Evolutionary conservation across 2,888 invertebrate species (phyloP).

Genomic region (Morpho deidamia): DNA sequence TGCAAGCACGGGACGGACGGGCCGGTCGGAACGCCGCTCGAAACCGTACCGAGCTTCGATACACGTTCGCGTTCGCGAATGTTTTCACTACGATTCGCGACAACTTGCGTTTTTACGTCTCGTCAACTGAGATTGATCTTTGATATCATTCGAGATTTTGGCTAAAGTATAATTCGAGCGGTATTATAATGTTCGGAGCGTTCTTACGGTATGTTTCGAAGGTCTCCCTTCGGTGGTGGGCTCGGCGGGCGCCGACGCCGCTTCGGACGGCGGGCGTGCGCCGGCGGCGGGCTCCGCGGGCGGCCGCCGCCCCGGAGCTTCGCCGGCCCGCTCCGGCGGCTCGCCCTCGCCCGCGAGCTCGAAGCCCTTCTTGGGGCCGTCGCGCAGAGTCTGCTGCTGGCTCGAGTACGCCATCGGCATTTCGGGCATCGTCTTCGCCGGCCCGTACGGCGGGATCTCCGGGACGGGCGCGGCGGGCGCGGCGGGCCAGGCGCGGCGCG

Average conservation of each 20-base stretch:
- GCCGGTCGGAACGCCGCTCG: too few relatives aligned
- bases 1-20: too few relatives aligned
- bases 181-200: not conserved
- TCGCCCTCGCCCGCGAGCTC: conserved; percentile 30
- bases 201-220: conserved; percentile 25
- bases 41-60: too few relatives aligned
- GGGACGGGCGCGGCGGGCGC: conserved; percentile 35
- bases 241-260: conserved; percentile 15
- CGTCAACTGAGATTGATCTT: too few relatives aligned
- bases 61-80: too few relatives aligned
- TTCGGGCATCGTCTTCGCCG: conserved; percentile 60
- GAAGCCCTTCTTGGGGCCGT: conserved; percentile 61
- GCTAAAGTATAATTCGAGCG: not conserved
- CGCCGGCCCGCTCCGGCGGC: conserved; percentile 22
- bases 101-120: too few relatives aligned
- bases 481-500: conserved; percentile 61
- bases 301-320: conserved; percentile 1
- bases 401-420: conserved; percentile 47
- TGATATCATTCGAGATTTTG: too few relatives aligned
- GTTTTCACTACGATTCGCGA: too few relatives aligned
- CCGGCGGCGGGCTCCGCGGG: conserved; percentile 23
- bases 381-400: conserved; percentile 52
- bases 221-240: conserved; percentile 31
- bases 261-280: conserved; percentile 24
- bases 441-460: conserved; percentile 47